These are phyloP conservation scores for Atlantisia rogersi DNA, from an alignment of 2,113 vertebrate genomes.

Conservation along the genomic window DNA sequence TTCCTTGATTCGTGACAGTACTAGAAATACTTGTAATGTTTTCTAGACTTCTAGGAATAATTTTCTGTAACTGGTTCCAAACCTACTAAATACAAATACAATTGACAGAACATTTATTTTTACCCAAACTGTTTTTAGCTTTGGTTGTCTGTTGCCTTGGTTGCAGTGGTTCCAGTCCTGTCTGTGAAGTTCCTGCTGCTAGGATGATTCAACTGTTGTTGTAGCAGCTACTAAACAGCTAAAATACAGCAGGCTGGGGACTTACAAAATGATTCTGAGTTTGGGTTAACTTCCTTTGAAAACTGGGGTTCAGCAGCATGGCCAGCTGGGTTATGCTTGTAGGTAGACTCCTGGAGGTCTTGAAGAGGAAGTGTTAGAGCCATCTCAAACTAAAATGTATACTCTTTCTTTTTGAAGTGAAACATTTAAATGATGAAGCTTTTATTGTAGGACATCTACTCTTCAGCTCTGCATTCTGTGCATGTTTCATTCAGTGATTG, in stretches of 20 bases:
- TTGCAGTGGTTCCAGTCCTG: slow-evolving; percentile 37
- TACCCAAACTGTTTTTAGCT: slow-evolving; percentile 47
- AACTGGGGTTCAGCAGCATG: not conserved
- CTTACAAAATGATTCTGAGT: not conserved
- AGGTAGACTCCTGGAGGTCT: not conserved
- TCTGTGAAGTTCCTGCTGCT: not conserved
- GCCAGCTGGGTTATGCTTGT: not conserved
- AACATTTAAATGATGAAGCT: not conserved
- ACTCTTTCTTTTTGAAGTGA: not conserved
- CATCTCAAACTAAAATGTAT: not conserved
- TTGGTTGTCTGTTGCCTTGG: slow-evolving; percentile 45
- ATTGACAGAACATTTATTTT: slow-evolving; percentile 39
- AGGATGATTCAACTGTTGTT: not conserved
- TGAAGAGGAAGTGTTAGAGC: not conserved
- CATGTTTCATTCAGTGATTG: not conserved
- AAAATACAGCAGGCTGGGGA: not conserved
- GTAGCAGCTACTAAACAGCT: not conserved
- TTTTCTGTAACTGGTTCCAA: not conserved
- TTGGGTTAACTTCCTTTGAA: not conserved
- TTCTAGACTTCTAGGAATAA: slow-evolving; percentile 24
- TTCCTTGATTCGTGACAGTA: not conserved
- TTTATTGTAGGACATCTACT: not conserved
- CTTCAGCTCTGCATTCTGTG: not conserved
- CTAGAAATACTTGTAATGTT: not conserved
- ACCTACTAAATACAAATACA: not conserved